Percentiles rank a stretch among this genome's conserved stretches.
Conservation (phyloP, 2,888 invertebrate species). For the Ennomos erosarius region DNA sequence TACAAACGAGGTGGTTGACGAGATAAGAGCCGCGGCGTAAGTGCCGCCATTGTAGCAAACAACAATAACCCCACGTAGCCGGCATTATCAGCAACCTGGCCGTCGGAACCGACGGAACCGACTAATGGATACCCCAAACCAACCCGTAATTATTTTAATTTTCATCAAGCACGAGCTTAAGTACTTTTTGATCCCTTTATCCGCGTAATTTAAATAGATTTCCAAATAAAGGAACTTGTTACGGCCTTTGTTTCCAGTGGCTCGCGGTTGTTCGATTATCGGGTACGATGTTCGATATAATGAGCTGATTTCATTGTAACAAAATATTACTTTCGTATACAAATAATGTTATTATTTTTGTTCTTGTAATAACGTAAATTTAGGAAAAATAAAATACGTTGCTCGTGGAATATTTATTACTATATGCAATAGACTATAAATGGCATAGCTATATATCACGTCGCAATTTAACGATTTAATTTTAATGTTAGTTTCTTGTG, state of each 20-base stretch:
- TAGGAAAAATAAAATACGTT: too few relatives aligned
- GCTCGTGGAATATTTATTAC: too few relatives aligned
- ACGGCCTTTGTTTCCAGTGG: conserved; percentile 41
- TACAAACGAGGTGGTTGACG: conserved; percentile 72
- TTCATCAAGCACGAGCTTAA: conserved; percentile 64
- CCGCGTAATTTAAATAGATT: conserved; percentile 55
- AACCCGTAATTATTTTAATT: conserved; percentile 73
- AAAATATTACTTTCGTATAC: not conserved
- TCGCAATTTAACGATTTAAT: too few relatives aligned
- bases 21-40: conserved; percentile 72
- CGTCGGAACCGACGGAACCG: conserved; percentile 53
- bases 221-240: conserved; percentile 55
- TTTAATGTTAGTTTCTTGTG: not conserved
- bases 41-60: conserved; percentile 68
- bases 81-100: conserved; percentile 64
- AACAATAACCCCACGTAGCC: conserved; percentile 70
- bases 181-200: conserved; percentile 64
- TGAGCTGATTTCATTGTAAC: conserved; percentile 8
- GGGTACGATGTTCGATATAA: conserved; percentile 15
- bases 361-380: too few relatives aligned
- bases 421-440: too few relatives aligned
- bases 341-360: too few relatives aligned
- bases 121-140: conserved; percentile 71
- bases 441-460: too few relatives aligned
- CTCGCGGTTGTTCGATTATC: conserved; percentile 40